phyloP scores from a whole-genome alignment of 1,140 invertebrate genomes.

The Thaumatotibia leucotreta region DNA sequence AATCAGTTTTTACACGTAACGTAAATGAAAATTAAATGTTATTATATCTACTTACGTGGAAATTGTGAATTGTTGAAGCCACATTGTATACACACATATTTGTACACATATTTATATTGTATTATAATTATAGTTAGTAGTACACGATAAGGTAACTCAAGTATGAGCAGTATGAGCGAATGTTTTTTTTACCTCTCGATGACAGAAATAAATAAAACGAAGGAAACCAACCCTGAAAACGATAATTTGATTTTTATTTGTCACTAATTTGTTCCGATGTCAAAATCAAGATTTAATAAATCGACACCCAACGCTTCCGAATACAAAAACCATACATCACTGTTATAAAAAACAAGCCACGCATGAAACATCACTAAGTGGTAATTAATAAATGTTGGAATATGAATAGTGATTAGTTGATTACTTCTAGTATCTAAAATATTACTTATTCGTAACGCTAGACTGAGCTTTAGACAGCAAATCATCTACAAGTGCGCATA shows the following conservation, averaged over 20 bases:
- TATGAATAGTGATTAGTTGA: conserved; percentile 15
- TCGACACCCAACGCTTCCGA: neutral
- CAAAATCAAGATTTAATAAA: neutral
- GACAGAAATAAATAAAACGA: neutral
- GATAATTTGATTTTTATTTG: neutral
- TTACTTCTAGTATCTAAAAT: conserved; percentile 17
- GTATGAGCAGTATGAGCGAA: neutral
- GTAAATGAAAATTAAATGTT: no score
- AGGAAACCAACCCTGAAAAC: neutral
- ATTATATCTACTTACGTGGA: no score
- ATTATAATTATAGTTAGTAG: no score
- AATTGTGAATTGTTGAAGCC: no score
- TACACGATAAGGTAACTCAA: no score
- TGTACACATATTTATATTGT: no score
- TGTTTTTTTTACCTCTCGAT: neutral
- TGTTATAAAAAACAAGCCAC: conserved; percentile 34
- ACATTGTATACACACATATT: no score
- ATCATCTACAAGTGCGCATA: neutral
- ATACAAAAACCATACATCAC: conserved; percentile 37
- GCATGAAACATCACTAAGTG: conserved; percentile 40
- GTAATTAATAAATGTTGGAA: conserved; percentile 26
- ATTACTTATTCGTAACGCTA: neutral
- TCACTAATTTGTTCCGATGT: no score
- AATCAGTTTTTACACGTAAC: no score
- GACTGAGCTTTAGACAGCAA: neutral